Percentiles rank a stretch among this genome's conserved stretches.
Evolutionary conservation across 2,797 vertebrate species (phyloP).

Genomic region (Ctenochaetus hawaiiensis): DNA sequence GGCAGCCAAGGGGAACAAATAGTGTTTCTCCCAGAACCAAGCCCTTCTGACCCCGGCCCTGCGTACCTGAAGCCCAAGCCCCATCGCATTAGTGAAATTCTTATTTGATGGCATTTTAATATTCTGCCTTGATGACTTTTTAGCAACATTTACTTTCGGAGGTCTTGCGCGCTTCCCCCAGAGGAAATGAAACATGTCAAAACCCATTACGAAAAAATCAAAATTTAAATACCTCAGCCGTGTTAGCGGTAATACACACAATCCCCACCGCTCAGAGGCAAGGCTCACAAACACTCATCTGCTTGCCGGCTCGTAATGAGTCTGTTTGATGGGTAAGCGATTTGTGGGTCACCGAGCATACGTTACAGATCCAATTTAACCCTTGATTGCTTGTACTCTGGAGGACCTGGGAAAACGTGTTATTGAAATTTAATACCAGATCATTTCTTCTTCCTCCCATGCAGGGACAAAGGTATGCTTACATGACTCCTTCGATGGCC

Average conservation of each 20-base stretch:
- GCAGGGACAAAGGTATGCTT: slow-evolving; percentile 87
- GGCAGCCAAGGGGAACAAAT: slow-evolving; percentile 99
- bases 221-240: slow-evolving; percentile 99
- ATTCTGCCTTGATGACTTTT: slow-evolving; percentile 99
- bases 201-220: slow-evolving; percentile 99
- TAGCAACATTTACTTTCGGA: slow-evolving; percentile 99
- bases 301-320: slow-evolving; percentile 98
- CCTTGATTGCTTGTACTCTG: slow-evolving; percentile 96
- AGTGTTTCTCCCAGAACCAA: slow-evolving; percentile 98
- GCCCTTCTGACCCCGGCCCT: slow-evolving; percentile 91
- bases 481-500: slow-evolving; percentile 81
- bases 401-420: slow-evolving; percentile 89
- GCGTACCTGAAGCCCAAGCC: slow-evolving; percentile 96
- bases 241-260: slow-evolving; percentile 96
- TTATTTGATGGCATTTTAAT: slow-evolving; percentile 99
- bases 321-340: slow-evolving; percentile 98
- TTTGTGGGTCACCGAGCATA: slow-evolving; percentile 98
- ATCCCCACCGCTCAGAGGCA: slow-evolving; percentile 95
- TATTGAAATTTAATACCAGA: slow-evolving; percentile 93
- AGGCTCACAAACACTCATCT: slow-evolving; percentile 97
- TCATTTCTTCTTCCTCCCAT: slow-evolving; percentile 89
- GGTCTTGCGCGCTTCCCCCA: slow-evolving; percentile 96
- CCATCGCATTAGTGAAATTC: slow-evolving; percentile 99
- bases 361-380: slow-evolving; percentile 99
- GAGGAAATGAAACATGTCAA: slow-evolving; percentile 99